These are phyloP conservation scores for Mimumesa dahlbomi DNA, from an alignment of 2,888 invertebrate species.

Conservation along the genomic window DNA sequence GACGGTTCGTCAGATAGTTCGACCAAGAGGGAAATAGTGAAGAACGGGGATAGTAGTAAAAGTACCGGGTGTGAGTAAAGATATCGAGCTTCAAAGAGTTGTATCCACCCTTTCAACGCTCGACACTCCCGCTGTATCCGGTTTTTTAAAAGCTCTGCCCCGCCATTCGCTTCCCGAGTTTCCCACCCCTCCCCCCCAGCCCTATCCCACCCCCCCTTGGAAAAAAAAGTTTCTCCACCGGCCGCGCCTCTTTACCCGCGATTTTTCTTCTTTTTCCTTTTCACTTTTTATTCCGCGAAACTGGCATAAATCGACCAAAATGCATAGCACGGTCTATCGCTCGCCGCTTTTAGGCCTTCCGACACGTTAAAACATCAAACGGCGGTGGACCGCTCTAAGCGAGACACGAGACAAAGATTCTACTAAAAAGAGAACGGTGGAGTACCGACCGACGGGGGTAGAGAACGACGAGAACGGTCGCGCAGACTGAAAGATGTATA, in stretches of 20 bases:
- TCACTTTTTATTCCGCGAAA: conserved; percentile 27
- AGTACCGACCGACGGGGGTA: neutral
- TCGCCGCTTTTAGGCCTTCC: conserved; percentile 45
- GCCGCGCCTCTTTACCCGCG: conserved; percentile 1
- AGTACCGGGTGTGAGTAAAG: conserved; percentile 10
- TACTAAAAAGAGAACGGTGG: conserved; percentile 7
- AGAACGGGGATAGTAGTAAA: neutral
- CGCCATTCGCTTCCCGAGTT: conserved; percentile 9
- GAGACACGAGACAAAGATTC: conserved; percentile 28
- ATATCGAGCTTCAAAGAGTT: conserved; percentile 58
- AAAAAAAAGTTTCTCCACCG: neutral
- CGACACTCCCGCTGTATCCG: conserved; percentile 51
- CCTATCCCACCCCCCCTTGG: too few relatives aligned
- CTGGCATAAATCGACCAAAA: conserved; percentile 36
- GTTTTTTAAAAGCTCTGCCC: conserved; percentile 61
- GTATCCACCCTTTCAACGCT: conserved; percentile 50
- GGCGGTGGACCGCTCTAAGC: conserved; percentile 20
- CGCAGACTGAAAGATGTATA: conserved; percentile 39
- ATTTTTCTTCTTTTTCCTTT: conserved; percentile 35
- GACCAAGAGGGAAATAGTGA: neutral
- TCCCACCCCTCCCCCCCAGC: neutral
- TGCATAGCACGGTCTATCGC: conserved; percentile 52
- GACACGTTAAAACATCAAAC: conserved; percentile 63
- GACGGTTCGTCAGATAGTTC: conserved; percentile 28
- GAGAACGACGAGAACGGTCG: neutral